Conservation (phyloP, 2,888 invertebrate genomes). For the Elysia crispata region DNA sequence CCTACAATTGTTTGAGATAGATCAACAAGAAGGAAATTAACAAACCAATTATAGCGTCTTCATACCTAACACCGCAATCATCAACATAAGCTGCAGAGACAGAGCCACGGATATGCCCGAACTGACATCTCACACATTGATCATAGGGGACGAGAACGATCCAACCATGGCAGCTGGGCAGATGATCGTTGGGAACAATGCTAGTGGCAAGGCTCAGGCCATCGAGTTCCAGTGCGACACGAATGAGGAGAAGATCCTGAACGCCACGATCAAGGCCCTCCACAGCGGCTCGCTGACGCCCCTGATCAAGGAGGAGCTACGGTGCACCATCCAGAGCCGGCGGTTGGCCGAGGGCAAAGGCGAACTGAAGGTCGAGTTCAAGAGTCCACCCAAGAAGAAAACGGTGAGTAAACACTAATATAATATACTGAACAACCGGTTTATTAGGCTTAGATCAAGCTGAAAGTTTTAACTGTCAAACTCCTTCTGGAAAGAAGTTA, state of each 20-base stretch:
- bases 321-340: constrained; percentile 61
- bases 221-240: constrained; percentile 5
- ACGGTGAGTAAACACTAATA: constrained; percentile 35
- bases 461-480: no score
- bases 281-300: constrained; percentile 53
- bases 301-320: constrained; percentile 64
- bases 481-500: no score
- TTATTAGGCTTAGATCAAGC: no score
- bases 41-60: no score
- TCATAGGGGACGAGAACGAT: neutral
- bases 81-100: neutral
- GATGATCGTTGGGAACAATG: neutral
- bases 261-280: constrained; percentile 49
- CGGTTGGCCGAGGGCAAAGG: constrained; percentile 62
- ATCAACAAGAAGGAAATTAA: no score
- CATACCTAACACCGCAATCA: neutral
- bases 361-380: constrained; percentile 60
- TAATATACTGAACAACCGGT: no score
- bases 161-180: neutral
- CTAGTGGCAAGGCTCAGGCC: neutral
- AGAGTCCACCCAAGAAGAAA: constrained; percentile 49
- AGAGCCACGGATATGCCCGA: constrained; percentile 19
- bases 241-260: constrained; percentile 50
- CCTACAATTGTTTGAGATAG: no score
- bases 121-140: neutral